Evolutionary conservation across 2,888 invertebrate genomes (phyloP), one percentile per base, ranked within the genome.

Genomic region (Anoplius nigerrimus): DNA sequence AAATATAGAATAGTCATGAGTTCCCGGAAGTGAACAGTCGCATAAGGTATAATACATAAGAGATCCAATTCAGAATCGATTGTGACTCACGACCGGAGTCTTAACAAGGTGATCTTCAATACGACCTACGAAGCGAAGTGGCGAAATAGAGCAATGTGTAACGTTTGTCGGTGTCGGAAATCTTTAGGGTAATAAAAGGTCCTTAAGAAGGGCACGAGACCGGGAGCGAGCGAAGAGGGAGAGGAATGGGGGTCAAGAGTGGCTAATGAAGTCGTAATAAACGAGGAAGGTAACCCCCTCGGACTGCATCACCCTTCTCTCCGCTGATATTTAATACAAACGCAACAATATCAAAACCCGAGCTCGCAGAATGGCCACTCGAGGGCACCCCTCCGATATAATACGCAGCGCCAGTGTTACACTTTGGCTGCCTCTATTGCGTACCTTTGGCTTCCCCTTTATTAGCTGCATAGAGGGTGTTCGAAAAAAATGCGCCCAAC

Each of bases 291-390:
- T 34, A 48, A 48, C 48, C 48, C n/a, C 48, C 16, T 18, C 18
- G 18, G 48, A 48, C 48, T 16, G 5, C 18, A 3, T 56, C 78
- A 71, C 78, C 78, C 76, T 69, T 65, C 69, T 34, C 34, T 59
- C 20, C 53, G 76, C 76, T 83, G 79, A 83, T 82, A 84, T 83
- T 86, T 81, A 85, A 86, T 84, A 81, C 81, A 86, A 85, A 82
- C 81, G 84, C 81, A 79, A 81, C 84, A 82, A 78, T 86, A 86
- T 84, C 81, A 84, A 85, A 84, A 84, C 83, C 82, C 75, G 78
- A 76, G 24, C 66, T 75, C 65, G 62, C 64, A 73, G 76, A 79
- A 81, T 78, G 75, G 64, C 81, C 82, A 80, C 73, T 81, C 71
- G 76, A 82, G 64, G 68, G 71, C 69, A 58, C 57, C 57, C 57